Percentiles rank a stretch among this genome's conserved stretches.
Evolutionary conservation across 2,113 vertebrate genomes (phyloP).

Genomic region (Procavia capensis): DNA sequence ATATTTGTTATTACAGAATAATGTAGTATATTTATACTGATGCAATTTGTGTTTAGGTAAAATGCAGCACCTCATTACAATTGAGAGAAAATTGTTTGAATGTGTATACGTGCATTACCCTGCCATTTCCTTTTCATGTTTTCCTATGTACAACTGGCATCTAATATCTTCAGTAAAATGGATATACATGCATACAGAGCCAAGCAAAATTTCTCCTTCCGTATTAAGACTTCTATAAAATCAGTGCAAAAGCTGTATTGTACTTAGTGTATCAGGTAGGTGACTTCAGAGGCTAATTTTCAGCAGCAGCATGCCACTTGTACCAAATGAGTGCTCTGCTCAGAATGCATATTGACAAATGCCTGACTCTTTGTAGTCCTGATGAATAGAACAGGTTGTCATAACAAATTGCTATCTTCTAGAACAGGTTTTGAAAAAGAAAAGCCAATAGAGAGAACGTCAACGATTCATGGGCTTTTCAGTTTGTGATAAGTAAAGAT

Average conservation of each 20-base stretch:
- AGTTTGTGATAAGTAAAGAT: constrained; percentile 62
- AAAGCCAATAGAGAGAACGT: constrained; percentile 60
- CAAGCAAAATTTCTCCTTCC: constrained; percentile 28
- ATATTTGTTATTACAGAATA: background rate
- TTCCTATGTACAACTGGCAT: background rate
- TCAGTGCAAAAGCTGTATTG: background rate
- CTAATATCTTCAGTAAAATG: background rate
- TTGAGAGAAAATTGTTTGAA: background rate
- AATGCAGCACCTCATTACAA: background rate
- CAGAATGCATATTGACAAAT: constrained; percentile 77
- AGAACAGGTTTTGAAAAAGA: constrained; percentile 74
- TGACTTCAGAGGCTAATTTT: constrained; percentile 68
- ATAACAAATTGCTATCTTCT: constrained; percentile 82
- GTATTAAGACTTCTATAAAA: background rate
- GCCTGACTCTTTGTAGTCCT: constrained; percentile 70
- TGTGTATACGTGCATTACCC: background rate
- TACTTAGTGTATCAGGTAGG: constrained; percentile 8
- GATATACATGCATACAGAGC: background rate
- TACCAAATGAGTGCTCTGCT: constrained; percentile 36
- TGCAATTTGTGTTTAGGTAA: background rate
- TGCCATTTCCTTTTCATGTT: background rate
- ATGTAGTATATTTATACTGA: background rate
- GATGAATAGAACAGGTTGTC: constrained; percentile 80
- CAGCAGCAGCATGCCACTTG: constrained; percentile 17
- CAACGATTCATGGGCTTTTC: constrained; percentile 61